These are phyloP conservation scores for Glossophaga mutica DNA, from an alignment of 2,797 vertebrate species.

Conservation along the genomic window DNA sequence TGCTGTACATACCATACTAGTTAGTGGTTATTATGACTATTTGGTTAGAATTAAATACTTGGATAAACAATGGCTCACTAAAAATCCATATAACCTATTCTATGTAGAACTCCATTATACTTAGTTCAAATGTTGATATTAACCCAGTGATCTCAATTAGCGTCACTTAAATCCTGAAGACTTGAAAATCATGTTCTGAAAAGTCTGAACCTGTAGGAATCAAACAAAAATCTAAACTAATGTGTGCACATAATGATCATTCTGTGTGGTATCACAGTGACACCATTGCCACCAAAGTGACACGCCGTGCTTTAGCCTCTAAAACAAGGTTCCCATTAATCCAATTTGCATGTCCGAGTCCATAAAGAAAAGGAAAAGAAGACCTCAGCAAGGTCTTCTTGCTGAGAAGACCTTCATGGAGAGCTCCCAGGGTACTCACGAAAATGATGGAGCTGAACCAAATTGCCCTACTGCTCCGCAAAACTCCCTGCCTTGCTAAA, in stretches of 20 bases:
- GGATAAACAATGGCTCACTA: constrained; percentile 59
- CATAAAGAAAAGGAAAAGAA: neutral
- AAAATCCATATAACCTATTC: constrained; percentile 35
- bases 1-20: constrained; percentile 46
- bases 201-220: neutral
- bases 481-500: neutral
- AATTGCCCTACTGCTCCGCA: neutral
- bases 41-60: constrained; percentile 67
- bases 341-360: neutral
- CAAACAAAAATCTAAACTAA: neutral
- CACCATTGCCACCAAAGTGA: neutral
- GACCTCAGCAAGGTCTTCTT: neutral
- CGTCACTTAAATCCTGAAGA: constrained; percentile 31
- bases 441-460: neutral
- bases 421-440: neutral
- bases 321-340: neutral
- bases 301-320: neutral
- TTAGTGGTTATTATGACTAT: constrained; percentile 50
- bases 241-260: neutral
- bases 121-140: constrained; percentile 36
- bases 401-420: neutral
- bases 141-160: neutral
- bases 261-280: neutral
- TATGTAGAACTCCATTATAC: constrained; percentile 18
- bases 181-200: constrained; percentile 47